Evolutionary conservation across 1,140 invertebrate genomes (phyloP).

Genomic region (Neuroterus valhalla): DNA sequence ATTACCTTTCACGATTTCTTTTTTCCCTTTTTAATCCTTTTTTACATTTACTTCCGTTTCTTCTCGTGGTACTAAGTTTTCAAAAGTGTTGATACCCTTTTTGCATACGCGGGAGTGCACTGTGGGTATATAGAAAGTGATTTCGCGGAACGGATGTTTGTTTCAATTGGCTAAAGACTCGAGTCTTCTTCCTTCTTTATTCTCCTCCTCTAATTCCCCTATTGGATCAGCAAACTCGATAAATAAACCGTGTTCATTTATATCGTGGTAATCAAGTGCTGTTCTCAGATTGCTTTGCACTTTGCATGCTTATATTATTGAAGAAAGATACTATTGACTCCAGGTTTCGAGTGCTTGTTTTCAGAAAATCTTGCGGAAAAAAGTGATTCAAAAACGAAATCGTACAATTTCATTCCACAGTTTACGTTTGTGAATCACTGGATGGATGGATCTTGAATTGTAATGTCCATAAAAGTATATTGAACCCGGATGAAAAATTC

Average conservation of each 20-base stretch:
- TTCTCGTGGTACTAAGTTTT: background rate
- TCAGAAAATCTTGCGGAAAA: too few species aligned
- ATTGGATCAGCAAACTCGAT: slow-evolving; percentile 11
- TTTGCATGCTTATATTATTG: slow-evolving; percentile 1
- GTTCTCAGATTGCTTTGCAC: slow-evolving; percentile 15
- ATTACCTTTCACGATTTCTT: slow-evolving; percentile 5
- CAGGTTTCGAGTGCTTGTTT: background rate
- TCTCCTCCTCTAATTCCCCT: background rate
- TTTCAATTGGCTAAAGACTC: slow-evolving; percentile 32
- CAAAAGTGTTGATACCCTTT: background rate
- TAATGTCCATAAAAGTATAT: too few species aligned
- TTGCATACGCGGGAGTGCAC: background rate
- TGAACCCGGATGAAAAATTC: too few species aligned
- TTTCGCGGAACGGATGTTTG: slow-evolving; percentile 31
- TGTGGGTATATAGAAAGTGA: background rate
- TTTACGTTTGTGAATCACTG: too few species aligned
- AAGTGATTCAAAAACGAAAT: too few species aligned
- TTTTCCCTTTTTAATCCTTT: background rate
- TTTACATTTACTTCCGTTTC: background rate
- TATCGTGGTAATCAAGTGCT: slow-evolving; percentile 4
- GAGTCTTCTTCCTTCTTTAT: background rate
- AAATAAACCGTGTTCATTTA: slow-evolving; percentile 22
- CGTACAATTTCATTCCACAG: too few species aligned
- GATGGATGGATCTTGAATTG: too few species aligned
- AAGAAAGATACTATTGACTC: background rate